Evolutionary conservation across 2,888 invertebrate species (phyloP), one percentile per base, ranked within the genome.

Genomic region (Hirtodrosophila trivittata): DNA sequence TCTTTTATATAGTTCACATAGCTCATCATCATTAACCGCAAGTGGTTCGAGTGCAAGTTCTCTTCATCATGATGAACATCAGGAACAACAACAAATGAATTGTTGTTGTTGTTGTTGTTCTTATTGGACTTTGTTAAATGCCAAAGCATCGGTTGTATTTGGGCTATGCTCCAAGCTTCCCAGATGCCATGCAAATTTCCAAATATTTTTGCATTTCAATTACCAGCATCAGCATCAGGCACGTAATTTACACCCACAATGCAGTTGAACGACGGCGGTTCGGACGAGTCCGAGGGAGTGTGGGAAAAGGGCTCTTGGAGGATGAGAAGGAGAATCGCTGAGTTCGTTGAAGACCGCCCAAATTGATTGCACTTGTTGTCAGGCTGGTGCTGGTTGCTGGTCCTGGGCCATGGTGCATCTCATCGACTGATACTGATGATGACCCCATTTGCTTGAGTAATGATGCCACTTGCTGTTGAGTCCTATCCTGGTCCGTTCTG

Each of bases 141-240:
- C 57, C 16, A 59, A 55, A 43, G 69, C 58, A 73, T 59, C 65
- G 56, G 46, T 38, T 55, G 43, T 58, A 58, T 26, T 54, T 25
- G 57, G 50, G 32, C 18, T 42, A 42, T 54, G 56, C 41, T 39
- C 13, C 0, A 6, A 43, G 39, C 33, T 28, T 30, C 46, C 39
- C 18, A 46, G 38, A 45, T 51, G 51, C 60, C 60, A 74, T 73
- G 70, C 47, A 73, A 75, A 78, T 73, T 75, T 69, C 69, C 74
- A 82, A 85, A 82, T 86, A 82, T 86, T 82, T 82, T 82, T 82
- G 86, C 86, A 86, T 82, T 86, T 86, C 82, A 83, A 86, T 76
- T 83, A 77, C 75, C 86, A 69, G 66, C 77, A 75, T 77, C 81
- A 72, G 81, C 68, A 75, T 62, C 58, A 59, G 76, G 64, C 73